These are phyloP conservation scores for Leistus spinibarbis DNA, from an alignment of 2,888 invertebrate species.

Conservation along the genomic window DNA sequence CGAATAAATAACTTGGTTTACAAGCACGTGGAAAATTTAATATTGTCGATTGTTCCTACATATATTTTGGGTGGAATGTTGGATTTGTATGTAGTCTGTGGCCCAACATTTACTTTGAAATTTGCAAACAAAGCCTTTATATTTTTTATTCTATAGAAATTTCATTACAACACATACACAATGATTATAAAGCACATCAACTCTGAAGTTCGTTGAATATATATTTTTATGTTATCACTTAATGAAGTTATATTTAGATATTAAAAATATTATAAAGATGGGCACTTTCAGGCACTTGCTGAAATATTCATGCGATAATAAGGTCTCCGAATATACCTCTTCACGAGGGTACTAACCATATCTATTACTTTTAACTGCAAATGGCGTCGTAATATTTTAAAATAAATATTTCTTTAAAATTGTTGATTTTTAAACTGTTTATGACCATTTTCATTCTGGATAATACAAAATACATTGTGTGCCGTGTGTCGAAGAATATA, in stretches of 20 bases:
- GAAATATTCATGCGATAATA: too few species aligned
- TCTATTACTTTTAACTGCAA: too few species aligned
- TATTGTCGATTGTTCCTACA: neutral
- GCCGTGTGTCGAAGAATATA: too few species aligned
- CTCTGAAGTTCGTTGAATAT: neutral
- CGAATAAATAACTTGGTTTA: neutral
- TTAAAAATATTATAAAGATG: too few species aligned
- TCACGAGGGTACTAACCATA: too few species aligned
- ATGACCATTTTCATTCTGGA: too few species aligned
- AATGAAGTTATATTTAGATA: neutral
- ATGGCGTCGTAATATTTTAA: too few species aligned
- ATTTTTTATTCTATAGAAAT: neutral
- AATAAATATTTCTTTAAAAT: too few species aligned
- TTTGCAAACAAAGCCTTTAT: neutral
- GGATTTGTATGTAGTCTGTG: slow-evolving; percentile 8
- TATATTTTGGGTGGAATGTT: slow-evolving; percentile 23
- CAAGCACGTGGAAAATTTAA: neutral
- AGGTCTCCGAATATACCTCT: too few species aligned
- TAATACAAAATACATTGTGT: too few species aligned
- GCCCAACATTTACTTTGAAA: slow-evolving; percentile 21
- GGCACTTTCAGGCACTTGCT: too few species aligned
- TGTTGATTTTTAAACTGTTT: too few species aligned
- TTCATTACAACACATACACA: neutral
- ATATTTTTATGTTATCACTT: neutral
- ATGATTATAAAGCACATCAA: neutral